These are phyloP conservation scores for Nemotelus pantherinus DNA, from an alignment of 2,888 invertebrate species.

Conservation along the genomic window DNA sequence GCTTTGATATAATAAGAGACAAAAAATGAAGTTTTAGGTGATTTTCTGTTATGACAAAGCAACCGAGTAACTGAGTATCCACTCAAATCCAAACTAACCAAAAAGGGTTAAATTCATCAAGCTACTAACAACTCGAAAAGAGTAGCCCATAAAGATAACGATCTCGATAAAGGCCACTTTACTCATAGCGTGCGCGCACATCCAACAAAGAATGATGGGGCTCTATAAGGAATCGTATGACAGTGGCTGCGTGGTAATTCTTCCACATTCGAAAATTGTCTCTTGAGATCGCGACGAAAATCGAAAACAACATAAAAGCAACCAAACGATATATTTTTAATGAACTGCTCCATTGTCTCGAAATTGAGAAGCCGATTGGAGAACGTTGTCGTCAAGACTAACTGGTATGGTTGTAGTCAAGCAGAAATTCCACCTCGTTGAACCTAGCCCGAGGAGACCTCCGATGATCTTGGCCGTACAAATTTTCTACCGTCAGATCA, in stretches of 20 bases:
- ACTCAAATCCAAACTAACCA: not conserved
- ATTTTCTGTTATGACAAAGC: too few relatives aligned
- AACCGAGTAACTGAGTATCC: too few relatives aligned
- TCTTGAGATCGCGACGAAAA: constrained; percentile 10
- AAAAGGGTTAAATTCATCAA: constrained; percentile 6
- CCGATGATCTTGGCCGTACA: not conserved
- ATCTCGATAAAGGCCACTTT: constrained; percentile 5
- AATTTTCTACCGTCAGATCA: constrained; percentile 26
- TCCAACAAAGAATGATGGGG: too few relatives aligned
- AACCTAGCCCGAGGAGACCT: too few relatives aligned
- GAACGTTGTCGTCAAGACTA: too few relatives aligned
- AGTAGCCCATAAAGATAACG: constrained; percentile 36
- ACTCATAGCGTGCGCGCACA: not conserved
- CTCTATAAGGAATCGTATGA: too few relatives aligned
- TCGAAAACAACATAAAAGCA: constrained; percentile 9
- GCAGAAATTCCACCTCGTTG: not conserved
- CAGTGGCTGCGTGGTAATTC: not conserved
- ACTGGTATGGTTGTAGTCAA: not conserved
- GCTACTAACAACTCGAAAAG: constrained; percentile 6
- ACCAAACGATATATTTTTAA: constrained; percentile 40
- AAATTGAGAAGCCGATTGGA: not conserved
- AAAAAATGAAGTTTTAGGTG: too few relatives aligned
- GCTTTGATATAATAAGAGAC: too few relatives aligned
- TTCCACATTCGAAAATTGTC: constrained; percentile 25
- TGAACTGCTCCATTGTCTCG: constrained; percentile 42